Evolutionary conservation across 1,140 invertebrate species (phyloP).

Genomic region (Panulirus ornatus): DNA sequence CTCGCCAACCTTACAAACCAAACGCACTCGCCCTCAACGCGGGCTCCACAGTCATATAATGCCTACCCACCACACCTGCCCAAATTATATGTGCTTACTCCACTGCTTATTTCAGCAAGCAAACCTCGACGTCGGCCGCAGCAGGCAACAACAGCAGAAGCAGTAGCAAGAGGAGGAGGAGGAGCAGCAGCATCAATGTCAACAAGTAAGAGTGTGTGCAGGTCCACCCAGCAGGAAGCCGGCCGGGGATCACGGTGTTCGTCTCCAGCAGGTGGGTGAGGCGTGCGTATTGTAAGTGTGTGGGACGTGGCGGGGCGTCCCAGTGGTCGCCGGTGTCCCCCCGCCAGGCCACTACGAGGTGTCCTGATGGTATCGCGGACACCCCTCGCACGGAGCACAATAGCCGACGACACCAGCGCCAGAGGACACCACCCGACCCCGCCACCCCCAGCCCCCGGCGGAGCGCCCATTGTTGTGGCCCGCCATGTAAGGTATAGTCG

Average conservation of each 20-base stretch:
- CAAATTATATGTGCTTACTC: no score
- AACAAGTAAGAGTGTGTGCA: not conserved
- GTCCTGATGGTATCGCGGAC: constrained; percentile 53
- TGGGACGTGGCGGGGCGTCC: not conserved
- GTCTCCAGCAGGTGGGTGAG: not conserved
- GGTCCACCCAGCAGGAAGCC: no score
- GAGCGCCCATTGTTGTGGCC: not conserved
- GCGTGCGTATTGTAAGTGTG: not conserved
- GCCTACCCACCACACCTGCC: no score
- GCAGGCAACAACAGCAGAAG: not conserved
- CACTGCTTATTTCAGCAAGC: no score
- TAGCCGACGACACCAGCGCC: constrained; percentile 45
- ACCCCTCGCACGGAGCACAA: constrained; percentile 45
- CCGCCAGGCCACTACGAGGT: constrained; percentile 50
- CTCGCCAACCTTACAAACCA: no score
- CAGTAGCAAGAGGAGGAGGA: no score
- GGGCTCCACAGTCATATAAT: no score
- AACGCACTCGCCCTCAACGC: no score
- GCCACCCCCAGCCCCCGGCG: constrained; percentile 5
- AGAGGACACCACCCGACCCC: constrained; percentile 35
- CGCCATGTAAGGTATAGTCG: constrained; percentile 27
- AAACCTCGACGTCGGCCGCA: not conserved
- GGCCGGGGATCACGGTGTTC: no score
- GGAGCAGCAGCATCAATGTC: not conserved
- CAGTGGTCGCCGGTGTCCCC: constrained; percentile 17